Base-by-base conservation (phyloP, 1,140 invertebrate genomes). In the Prorops nasuta region DNA sequence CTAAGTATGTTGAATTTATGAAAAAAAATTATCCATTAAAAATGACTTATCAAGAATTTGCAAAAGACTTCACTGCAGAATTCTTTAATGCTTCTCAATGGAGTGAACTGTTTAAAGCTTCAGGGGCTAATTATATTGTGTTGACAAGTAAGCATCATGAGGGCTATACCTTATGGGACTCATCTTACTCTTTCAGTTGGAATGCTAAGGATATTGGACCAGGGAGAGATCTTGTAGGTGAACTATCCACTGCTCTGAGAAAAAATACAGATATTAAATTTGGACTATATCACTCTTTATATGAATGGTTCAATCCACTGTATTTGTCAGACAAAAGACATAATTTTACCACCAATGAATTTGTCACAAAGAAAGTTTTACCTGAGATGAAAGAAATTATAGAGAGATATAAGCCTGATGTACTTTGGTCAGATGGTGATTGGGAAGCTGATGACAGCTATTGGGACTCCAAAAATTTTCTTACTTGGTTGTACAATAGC, bases 401-500 rank as follows among this genome's bases (percentile, higher is more conserved):
- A 1, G 74, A 88, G 21, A 78, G 79, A 36, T 98, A 98, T 69
- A 72, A 89, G 51, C 95, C 96, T 0, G 91, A 94, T 43, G 76
- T 98, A 0, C 72, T 98, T 16, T 98, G 96, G 96, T 92, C 93
- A 0, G 94, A 98, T 74, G 94, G 94, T 0, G 90, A 93, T 56
- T 91, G 90, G 89, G 90, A 92, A 66, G 86, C 88, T 1, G 61
- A 81, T 1, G 86, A 89, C 59, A 78, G 79, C 1, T 98, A 98
- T 64, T 98, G 87, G 87, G 82, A 83, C 28, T 86, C 89, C 0
- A 85, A 83, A 54, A 84, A 88, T 54, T 86, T 92, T 59, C 76
- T 98, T 2, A 88, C 94, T 7, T 98, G 94, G 93, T 77, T 98
- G 0, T 98, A 96, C 63, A 98, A 97, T 71, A 86, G 94, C 6